Evolutionary conservation across 2,888 invertebrate species (phyloP), one percentile per base, ranked within the genome.

Genomic region (Pollenia labialis): DNA sequence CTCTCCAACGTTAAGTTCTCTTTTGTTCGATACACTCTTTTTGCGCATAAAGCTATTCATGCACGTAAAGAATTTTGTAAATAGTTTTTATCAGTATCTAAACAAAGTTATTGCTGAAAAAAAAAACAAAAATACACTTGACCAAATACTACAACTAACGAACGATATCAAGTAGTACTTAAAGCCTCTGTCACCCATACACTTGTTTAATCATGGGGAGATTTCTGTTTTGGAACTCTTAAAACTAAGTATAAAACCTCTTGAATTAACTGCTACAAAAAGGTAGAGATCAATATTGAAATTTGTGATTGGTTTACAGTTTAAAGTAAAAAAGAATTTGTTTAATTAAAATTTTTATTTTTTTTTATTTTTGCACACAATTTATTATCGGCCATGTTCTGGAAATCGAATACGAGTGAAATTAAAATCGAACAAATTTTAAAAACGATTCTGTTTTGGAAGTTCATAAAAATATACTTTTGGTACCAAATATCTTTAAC

Each of bases 131-230:
- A 32, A 6, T 32, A 71, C 69, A 74, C 77, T 84, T 81, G 84
- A 84, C 87, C 81, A 84, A 66, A 76, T 80, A 82, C 50, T 32
- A 32, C 58, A 18, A 77, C 46, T 16, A 32, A 16, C 42, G 52
- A 12, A 56, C 58, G 48, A n/a, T 52, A 12, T 12, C 23, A 23
- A n/a, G 11, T 32, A 60, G 16, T 74, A 32, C 16, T 54, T 66
- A n/a, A 64, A 69, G 71, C 42, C 56, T 69, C 64, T 32, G 12
- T 71, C 80, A 75, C 75, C 80, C 85, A 80, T 80, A 58, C 76
- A 66, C 76, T 56, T 52, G 46, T n/a, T 23, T 23, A 56, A 32
- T 16, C 14, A 48, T 44, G 42, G n/a, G 11, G 3, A 32, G 10
- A 23, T 50, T 60, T 46, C 3, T 44, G 16, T 66, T 56, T 66